Evolutionary conservation across 2,888 invertebrate genomes (phyloP).

Genomic region (Drosophila setosimentum): DNA sequence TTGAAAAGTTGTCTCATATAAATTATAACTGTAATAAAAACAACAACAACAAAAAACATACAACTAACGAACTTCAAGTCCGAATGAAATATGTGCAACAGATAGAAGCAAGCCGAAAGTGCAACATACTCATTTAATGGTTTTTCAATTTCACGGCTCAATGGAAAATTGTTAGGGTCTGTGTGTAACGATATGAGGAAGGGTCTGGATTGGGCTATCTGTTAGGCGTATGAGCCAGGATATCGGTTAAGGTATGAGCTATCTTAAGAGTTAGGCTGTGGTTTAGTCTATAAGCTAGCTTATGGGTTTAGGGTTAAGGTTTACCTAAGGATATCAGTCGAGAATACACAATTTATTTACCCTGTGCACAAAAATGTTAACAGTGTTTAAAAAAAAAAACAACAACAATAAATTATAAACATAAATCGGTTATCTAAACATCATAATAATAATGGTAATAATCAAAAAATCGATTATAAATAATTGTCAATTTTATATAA

Average conservation of each 20-base stretch:
- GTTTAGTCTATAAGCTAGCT: no score
- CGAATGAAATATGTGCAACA: constrained; percentile 21
- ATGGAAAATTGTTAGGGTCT: constrained; percentile 1
- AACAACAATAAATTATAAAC: rapidly evolving
- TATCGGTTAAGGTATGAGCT: no score
- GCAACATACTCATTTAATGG: constrained; percentile 54
- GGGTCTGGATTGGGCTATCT: not conserved
- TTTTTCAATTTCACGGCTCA: constrained; percentile 68
- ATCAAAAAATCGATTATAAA: not conserved
- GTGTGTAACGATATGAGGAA: not conserved
- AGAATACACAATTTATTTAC: constrained; percentile 7
- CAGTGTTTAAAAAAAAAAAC: not conserved
- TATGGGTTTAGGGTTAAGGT: no score
- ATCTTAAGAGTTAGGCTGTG: no score
- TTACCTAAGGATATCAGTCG: no score
- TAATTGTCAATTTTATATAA: not conserved
- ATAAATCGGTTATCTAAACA: not conserved
- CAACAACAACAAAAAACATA: not conserved
- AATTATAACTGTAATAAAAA: constrained; percentile 77
- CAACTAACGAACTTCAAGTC: not conserved
- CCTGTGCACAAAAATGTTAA: not conserved
- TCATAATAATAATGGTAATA: not conserved
- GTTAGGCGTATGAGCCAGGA: not conserved
- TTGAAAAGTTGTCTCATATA: constrained; percentile 78
- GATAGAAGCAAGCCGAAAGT: constrained; percentile 5